These are phyloP conservation scores for Noctilio leporinus DNA, from an alignment of 2,113 vertebrate genomes.

Conservation along the genomic window DNA sequence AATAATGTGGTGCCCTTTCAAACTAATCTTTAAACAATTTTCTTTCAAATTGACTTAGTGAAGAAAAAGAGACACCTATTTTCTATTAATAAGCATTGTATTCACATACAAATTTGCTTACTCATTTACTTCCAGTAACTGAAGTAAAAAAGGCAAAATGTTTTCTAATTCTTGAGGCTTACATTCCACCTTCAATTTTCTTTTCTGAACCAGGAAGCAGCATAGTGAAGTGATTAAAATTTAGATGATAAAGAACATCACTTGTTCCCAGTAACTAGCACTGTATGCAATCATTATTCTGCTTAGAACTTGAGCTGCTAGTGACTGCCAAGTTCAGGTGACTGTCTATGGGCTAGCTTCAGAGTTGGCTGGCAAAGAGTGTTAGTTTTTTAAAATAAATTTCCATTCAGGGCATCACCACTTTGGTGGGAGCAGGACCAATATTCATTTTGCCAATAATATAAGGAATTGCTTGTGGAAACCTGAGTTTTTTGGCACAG, in stretches of 20 bases:
- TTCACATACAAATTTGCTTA: not conserved
- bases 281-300: not conserved
- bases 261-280: not conserved
- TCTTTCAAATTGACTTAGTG: not conserved
- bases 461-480: constrained; percentile 47
- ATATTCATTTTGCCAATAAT: constrained; percentile 55
- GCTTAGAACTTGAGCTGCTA: not conserved
- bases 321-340: constrained; percentile 35
- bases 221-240: not conserved
- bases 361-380: constrained; percentile 7
- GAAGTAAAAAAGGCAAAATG: not conserved
- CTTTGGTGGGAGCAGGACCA: constrained; percentile 40
- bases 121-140: not conserved
- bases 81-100: not conserved
- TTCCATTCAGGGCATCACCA: constrained; percentile 17
- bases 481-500: constrained; percentile 48
- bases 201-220: not conserved
- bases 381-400: not conserved
- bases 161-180: not conserved
- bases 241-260: not conserved
- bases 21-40: not conserved
- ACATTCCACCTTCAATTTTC: not conserved
- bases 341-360: not conserved
- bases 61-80: not conserved
- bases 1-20: not conserved